phyloP scores from a whole-genome alignment of 2,113 vertebrate genomes.

The Uropsilus gracilis region DNA sequence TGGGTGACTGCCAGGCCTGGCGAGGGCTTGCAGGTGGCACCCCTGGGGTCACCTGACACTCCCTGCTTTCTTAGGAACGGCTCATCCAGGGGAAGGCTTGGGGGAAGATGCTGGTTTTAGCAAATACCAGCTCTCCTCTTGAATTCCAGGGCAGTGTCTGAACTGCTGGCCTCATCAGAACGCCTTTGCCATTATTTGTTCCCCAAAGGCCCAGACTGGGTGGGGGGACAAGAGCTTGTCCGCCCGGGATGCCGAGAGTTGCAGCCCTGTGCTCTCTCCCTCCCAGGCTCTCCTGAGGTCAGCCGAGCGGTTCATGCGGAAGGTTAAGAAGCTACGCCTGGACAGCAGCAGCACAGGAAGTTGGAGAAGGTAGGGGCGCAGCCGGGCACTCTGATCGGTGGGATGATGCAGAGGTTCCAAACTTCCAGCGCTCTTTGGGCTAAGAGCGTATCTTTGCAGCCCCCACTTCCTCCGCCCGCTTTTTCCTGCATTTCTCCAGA shows the following conservation, averaged over 20 bases:
- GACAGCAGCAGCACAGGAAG: constrained; percentile 90
- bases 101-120: not conserved
- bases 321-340: constrained; percentile 95
- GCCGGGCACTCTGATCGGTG: accelerated
- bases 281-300: constrained; percentile 84
- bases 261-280: constrained; percentile 82
- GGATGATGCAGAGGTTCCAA: not conserved
- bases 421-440: not conserved
- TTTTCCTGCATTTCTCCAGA: not conserved
- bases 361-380: constrained; percentile 88
- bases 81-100: not conserved
- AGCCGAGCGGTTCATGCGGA: constrained; percentile 93
- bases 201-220: not conserved
- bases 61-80: not conserved
- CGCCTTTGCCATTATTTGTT: not conserved
- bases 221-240: accelerated
- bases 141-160: not conserved
- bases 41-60: not conserved
- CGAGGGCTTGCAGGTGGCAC: not conserved
- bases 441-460: not conserved
- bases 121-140: not conserved
- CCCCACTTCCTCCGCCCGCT: accelerated
- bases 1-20: not conserved
- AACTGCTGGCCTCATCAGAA: not conserved
- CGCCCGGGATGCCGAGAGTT: not conserved